A percentile compares a stretch with the other conserved stretches of the same genome.
Conservation (phyloP, 2,888 invertebrate species). For the Drosophila sordidula region DNA sequence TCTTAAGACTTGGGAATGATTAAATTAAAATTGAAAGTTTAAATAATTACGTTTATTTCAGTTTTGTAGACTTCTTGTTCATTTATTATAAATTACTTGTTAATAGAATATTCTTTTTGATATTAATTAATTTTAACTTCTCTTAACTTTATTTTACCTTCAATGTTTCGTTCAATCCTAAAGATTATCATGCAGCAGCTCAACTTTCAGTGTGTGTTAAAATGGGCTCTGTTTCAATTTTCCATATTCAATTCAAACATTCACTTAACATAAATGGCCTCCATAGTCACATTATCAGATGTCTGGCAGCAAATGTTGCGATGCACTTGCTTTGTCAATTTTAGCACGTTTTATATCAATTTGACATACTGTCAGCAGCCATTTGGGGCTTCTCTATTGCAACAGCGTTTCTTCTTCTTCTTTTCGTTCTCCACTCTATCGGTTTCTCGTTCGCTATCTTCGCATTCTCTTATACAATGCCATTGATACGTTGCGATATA, state of each 20-base stretch:
- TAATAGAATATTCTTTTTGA: too few species aligned
- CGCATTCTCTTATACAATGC: conserved; percentile 16
- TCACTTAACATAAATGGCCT: neutral
- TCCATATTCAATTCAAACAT: neutral
- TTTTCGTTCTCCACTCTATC: neutral
- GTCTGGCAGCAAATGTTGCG: neutral
- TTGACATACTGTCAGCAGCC: conserved; percentile 15
- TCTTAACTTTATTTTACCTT: neutral
- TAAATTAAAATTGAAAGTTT: too few species aligned
- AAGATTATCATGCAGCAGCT: neutral
- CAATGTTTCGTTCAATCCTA: neutral
- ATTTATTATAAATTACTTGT: too few species aligned
- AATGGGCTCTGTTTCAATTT: neutral
- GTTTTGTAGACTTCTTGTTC: too few species aligned
- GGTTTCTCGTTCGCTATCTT: neutral
- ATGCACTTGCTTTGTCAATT: conserved; percentile 6
- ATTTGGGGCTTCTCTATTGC: neutral
- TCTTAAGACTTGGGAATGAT: too few species aligned
- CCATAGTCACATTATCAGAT: neutral
- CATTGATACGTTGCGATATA: conserved; percentile 38
- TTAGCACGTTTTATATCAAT: conserved; percentile 10
- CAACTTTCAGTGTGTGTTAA: neutral
- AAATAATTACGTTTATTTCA: too few species aligned
- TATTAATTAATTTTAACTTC: too few species aligned
- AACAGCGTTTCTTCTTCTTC: neutral